phyloP scores from a whole-genome alignment of 1,140 invertebrate species.

The Palaemon carinicauda region DNA sequence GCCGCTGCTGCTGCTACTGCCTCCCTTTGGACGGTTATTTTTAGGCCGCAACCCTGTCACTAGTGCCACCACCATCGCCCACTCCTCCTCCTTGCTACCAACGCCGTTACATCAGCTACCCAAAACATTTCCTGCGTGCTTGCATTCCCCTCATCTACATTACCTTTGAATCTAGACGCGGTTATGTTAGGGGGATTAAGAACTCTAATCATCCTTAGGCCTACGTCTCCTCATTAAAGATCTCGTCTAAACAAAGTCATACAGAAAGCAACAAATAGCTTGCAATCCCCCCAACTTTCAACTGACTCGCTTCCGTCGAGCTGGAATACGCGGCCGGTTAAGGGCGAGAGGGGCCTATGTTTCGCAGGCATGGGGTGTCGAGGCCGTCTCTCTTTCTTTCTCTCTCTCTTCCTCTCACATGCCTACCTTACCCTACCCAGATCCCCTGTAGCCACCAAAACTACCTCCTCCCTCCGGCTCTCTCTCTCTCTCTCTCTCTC shows the following conservation, averaged over 20 bases:
- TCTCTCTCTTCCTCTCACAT: too few species aligned
- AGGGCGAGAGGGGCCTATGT: background rate
- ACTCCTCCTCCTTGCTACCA: background rate
- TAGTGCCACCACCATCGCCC: background rate
- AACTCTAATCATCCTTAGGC: background rate
- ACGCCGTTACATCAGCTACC: background rate
- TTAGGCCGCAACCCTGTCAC: background rate
- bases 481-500: background rate
- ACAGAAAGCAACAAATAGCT: background rate
- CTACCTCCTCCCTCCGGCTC: background rate
- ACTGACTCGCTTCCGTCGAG: background rate
- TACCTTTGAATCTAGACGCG: background rate
- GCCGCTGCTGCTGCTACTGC: background rate
- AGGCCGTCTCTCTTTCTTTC: background rate
- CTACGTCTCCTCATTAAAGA: background rate
- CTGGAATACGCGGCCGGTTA: background rate
- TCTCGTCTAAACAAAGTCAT: background rate
- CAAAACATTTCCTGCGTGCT: background rate
- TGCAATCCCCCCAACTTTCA: background rate
- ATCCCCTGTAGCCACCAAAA: background rate
- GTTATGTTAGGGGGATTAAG: background rate
- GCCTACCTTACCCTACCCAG: background rate
- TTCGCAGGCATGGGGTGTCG: background rate
- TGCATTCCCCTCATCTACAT: background rate
- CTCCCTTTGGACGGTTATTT: background rate